phyloP scores from a whole-genome alignment of 1,140 invertebrate genomes.

The Cyclargus thomasi region DNA sequence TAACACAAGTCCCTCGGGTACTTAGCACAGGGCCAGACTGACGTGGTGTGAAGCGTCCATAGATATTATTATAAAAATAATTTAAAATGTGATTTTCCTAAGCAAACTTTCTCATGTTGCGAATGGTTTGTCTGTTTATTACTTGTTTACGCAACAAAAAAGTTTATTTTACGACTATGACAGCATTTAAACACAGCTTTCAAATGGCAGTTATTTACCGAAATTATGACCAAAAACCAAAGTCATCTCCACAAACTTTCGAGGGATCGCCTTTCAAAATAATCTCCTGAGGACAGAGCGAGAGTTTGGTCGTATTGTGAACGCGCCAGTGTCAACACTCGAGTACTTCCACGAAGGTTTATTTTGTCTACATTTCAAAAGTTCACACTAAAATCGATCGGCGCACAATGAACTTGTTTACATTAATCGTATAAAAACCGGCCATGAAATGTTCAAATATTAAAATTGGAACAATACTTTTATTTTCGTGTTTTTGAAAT shows the following conservation, averaged over 20 bases:
- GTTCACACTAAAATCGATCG: constrained; percentile 38
- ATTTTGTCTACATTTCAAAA: constrained; percentile 55
- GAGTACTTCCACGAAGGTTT: constrained; percentile 51
- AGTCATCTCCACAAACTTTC: constrained; percentile 57
- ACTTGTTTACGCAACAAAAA: neutral
- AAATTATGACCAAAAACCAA: constrained; percentile 28
- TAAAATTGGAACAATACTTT: neutral
- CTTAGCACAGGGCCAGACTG: too few relatives aligned
- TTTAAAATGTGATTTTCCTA: too few relatives aligned
- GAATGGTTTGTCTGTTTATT: too few relatives aligned
- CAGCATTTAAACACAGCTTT: neutral
- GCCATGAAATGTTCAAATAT: neutral
- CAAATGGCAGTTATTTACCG: neutral
- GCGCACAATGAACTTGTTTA: constrained; percentile 35
- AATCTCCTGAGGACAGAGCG: constrained; percentile 44
- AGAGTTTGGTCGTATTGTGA: constrained; percentile 59
- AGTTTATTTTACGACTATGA: neutral
- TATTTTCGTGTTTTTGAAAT: neutral
- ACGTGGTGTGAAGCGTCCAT: too few relatives aligned
- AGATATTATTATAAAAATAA: too few relatives aligned
- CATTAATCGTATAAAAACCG: constrained; percentile 21
- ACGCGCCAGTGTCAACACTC: constrained; percentile 56
- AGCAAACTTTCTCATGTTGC: too few relatives aligned
- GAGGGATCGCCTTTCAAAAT: constrained; percentile 48
- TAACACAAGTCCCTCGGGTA: too few relatives aligned